Conservation (phyloP, 2,113 vertebrate genomes). For the Dromiciops gliroides region DNA sequence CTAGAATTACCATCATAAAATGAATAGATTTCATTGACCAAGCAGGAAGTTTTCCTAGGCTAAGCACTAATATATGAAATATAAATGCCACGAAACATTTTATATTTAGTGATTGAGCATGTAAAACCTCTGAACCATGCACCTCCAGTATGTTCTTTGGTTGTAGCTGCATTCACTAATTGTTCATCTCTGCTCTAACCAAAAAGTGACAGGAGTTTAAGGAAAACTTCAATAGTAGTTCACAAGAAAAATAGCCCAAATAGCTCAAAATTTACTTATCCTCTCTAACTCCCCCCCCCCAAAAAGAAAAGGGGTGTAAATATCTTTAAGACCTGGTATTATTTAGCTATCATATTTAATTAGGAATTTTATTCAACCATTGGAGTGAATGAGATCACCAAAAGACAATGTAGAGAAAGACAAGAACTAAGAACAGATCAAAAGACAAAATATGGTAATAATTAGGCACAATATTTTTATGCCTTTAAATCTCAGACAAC, state of each 20-base stretch:
- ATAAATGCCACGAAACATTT: neutral
- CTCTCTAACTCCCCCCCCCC: neutral
- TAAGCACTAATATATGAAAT: conserved; percentile 32
- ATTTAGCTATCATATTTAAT: neutral
- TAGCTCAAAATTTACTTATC: neutral
- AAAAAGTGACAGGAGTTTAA: conserved; percentile 11
- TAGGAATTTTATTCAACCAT: neutral
- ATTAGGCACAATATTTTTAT: neutral
- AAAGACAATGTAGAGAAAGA: neutral
- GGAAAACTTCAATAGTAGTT: neutral
- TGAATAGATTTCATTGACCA: conserved; percentile 8
- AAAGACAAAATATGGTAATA: neutral
- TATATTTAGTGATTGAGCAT: conserved; percentile 11
- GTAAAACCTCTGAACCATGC: neutral
- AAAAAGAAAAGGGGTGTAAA: neutral
- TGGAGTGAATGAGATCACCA: neutral
- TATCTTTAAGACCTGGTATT: neutral
- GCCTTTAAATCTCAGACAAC: neutral
- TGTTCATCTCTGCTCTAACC: neutral
- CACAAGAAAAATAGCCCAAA: neutral
- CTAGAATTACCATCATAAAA: conserved; percentile 30
- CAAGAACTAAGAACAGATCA: neutral
- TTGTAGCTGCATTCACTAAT: neutral
- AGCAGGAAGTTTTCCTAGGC: neutral
- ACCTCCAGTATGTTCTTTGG: neutral